Percentiles rank a stretch among this genome's conserved stretches.
These are phyloP conservation scores for Ips typographus DNA, from an alignment of 1,140 invertebrate genomes.

Conservation along the genomic window DNA sequence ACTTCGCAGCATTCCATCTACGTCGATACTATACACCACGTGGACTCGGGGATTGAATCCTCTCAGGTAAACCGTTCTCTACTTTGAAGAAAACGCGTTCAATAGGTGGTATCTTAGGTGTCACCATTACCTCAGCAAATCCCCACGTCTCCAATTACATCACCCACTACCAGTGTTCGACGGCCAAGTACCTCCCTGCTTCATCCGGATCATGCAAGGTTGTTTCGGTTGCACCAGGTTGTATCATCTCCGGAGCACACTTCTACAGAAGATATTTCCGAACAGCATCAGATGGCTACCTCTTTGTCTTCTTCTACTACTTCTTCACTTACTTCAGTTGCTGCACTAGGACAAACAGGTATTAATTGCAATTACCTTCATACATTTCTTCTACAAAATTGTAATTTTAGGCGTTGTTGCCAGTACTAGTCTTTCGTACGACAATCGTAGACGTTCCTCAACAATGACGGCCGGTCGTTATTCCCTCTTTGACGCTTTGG, in stretches of 20 bases:
- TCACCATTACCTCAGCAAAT: conserved; percentile 62
- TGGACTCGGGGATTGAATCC: conserved; percentile 69
- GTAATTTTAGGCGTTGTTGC: conserved; percentile 43
- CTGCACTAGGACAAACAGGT: conserved; percentile 45
- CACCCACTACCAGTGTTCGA: conserved; percentile 54
- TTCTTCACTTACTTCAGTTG: conserved; percentile 59
- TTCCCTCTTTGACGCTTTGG: conserved; percentile 70
- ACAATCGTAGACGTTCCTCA: conserved; percentile 53
- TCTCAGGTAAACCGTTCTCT: conserved; percentile 56
- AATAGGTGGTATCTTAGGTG: conserved; percentile 52
- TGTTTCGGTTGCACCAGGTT: conserved; percentile 57
- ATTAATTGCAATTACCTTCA: not conserved
- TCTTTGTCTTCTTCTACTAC: conserved; percentile 59
- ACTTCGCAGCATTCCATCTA: conserved; percentile 50
- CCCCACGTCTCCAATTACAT: conserved; percentile 49
- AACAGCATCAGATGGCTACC: conserved; percentile 49
- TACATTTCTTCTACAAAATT: not conserved
- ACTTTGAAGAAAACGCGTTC: not conserved
- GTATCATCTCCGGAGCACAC: conserved; percentile 56
- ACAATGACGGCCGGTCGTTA: conserved; percentile 56
- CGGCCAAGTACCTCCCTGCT: conserved; percentile 62
- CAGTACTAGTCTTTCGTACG: conserved; percentile 53
- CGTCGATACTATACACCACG: conserved; percentile 49
- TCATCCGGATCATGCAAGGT: conserved; percentile 68
- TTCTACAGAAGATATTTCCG: conserved; percentile 54